Evolutionary conservation across 2,113 vertebrate genomes (phyloP), one percentile per base, ranked within the genome.

Genomic region (Tupaia tana): DNA sequence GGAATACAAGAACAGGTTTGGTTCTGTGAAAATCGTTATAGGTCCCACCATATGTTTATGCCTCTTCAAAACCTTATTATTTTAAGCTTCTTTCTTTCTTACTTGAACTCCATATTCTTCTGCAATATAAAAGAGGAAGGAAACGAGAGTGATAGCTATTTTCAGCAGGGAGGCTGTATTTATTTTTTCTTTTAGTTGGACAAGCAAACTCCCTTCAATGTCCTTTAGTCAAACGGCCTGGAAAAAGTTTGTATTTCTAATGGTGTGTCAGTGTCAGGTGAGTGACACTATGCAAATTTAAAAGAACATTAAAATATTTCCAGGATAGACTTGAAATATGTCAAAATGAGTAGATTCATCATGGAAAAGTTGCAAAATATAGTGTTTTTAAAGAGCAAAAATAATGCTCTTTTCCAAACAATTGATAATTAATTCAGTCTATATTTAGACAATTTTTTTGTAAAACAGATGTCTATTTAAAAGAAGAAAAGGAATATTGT

Each of bases 161-260:
- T 97, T 97, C 94, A 97, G 58, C 90, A 95, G 87, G 93, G 94
- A 98, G 86, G 96, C 73, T 96, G 1, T 96, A 97, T 98, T 98
- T 98, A 97, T 97, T 86, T 87, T 95, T 91, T 52, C 31, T 93
- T 84, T 97, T 98, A 86, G 95, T 97, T 96, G 97, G 92, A 94
- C 52, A 97, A 95, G 82, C 95, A 92, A 94, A 74, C 84, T 91
- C 79, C 97, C 86, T 86, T 98, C 94, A 80, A 70, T 93, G 87
- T 78, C 31, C 74, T 95, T 98, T 95, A 97, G 97, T 97, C 80
- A 96, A 97, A 94, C 83, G 95, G 96, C 24, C 71, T 73, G 86
- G 88, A 89, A 86, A 88, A 92, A 56, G 54, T 56, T 31, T 59
- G 64, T 92, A 96, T 98, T 97, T 98, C 96, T 97, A 97, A 97